Evolutionary conservation across 92 coral and sea anemone species (phyloP), one percentile per base, ranked within the genome.

Genomic region (Palythoa grandiflora): DNA sequence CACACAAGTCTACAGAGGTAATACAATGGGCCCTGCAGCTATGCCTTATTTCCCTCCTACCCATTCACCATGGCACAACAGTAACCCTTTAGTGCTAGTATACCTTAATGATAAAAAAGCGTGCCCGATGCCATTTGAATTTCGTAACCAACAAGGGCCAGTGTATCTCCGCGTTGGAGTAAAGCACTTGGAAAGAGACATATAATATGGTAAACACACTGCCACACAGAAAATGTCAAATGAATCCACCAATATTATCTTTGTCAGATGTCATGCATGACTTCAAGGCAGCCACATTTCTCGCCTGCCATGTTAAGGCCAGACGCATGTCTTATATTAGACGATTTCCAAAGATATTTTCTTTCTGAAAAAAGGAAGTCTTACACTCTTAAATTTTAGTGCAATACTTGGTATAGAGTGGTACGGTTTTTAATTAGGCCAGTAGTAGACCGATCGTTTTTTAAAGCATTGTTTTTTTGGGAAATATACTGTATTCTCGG

Each of bases 211-310:
- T 80, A 80, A 80, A 80, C 52, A 47, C 85, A 61, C 55, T 71
- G 37, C 2, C 54, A 63, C 74, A 51, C 21, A 59, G 38, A 60
- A 53, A 60, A 54, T 80, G 68, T 61, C 73, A 9, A 60, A 80
- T 12, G 74, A 61, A 81, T 77, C 79, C 61, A 88, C 83, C 75
- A 44, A 38, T 78, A 88, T 81, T 89, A 89, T 75, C 91, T 74
- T 75, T 89, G 88, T 66, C 84, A 89, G 79, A 75, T 73, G 88
- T 73, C 87, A 40, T 89, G 88, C 52, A 50, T 89, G 71, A 73
- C 80, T 73, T 73, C 84, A 44, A 73, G 91, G 44, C 91, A 89
- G 78, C 91, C 84, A 37, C 83, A 89, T 83, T 83, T 88, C 84
- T 73, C 88, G 48, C 91, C 91, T 51, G 87, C 80, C 37, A 73